These are phyloP conservation scores for Sinocyclocheilus rhinocerous DNA, from an alignment of 2,113 vertebrate genomes.

Conservation along the genomic window DNA sequence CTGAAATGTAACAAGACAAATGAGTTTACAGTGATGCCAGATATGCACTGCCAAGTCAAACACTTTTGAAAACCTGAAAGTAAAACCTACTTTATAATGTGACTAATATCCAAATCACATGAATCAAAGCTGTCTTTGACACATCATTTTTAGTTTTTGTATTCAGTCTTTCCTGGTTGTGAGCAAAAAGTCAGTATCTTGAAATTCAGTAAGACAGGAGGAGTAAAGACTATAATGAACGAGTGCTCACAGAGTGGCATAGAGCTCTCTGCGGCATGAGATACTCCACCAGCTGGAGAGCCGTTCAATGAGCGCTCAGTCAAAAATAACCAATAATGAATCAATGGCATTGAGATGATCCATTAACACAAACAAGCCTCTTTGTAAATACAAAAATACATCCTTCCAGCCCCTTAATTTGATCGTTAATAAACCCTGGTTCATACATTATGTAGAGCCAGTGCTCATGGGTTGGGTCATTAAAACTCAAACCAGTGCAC, in stretches of 20 bases:
- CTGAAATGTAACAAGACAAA: conserved; percentile 8
- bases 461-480: conserved; percentile 62
- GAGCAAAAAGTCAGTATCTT: background rate
- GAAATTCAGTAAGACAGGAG: conserved; percentile 1
- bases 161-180: background rate
- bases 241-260: conserved; percentile 19
- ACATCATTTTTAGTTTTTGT: background rate
- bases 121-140: background rate
- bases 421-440: conserved; percentile 67
- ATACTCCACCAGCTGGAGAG: conserved; percentile 47
- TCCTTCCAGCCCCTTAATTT: conserved; percentile 52
- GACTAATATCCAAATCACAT: background rate
- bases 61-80: conserved; percentile 2
- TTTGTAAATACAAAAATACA: conserved; percentile 58
- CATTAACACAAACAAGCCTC: conserved; percentile 55
- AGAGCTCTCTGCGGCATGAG: conserved; percentile 50
- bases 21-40: background rate
- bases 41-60: conserved; percentile 4
- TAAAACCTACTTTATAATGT: background rate
- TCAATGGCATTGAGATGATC: conserved; percentile 51
- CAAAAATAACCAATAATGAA: conserved; percentile 56
- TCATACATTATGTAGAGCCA: conserved; percentile 70
- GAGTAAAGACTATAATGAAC: conserved; percentile 12
- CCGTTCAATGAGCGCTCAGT: conserved; percentile 23
- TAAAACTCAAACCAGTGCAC: conserved; percentile 68